Percentiles rank a stretch among this genome's conserved stretches.
Conservation (phyloP, 2,888 invertebrate genomes). For the Gonocerus acuteangulatus region DNA sequence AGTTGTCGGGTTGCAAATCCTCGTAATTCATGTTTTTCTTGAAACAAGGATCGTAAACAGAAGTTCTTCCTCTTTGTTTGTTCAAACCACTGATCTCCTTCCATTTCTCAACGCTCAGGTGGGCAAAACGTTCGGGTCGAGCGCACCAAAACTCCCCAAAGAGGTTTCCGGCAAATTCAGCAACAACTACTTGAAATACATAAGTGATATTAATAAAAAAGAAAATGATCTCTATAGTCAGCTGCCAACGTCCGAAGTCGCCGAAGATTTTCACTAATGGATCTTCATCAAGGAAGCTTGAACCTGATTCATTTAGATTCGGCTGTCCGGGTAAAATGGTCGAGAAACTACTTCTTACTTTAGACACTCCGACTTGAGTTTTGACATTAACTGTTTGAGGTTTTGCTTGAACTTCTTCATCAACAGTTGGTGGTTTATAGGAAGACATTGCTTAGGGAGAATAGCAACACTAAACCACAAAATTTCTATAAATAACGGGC, state of each 20-base stretch:
- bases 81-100: neutral
- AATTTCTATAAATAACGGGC: too few species aligned
- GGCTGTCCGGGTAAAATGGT: too few species aligned
- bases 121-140: neutral
- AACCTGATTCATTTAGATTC: too few species aligned
- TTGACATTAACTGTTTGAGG: too few species aligned
- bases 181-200: neutral
- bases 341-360: too few species aligned
- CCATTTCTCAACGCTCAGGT: neutral
- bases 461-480: too few species aligned
- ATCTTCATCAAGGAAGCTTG: too few species aligned
- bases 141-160: neutral
- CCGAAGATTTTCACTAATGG: neutral
- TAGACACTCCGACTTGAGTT: too few species aligned
- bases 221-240: neutral
- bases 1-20: neutral
- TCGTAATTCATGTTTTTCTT: neutral
- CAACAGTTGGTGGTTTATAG: too few species aligned
- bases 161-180: neutral
- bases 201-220: neutral
- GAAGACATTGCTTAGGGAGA: too few species aligned
- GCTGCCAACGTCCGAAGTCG: neutral
- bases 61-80: neutral
- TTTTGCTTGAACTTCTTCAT: too few species aligned
- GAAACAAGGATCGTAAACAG: neutral